Percentiles rank a stretch among this genome's conserved stretches.
Conservation (phyloP, 64 coral and sea anemone genomes). For the Montipora cactus region DNA sequence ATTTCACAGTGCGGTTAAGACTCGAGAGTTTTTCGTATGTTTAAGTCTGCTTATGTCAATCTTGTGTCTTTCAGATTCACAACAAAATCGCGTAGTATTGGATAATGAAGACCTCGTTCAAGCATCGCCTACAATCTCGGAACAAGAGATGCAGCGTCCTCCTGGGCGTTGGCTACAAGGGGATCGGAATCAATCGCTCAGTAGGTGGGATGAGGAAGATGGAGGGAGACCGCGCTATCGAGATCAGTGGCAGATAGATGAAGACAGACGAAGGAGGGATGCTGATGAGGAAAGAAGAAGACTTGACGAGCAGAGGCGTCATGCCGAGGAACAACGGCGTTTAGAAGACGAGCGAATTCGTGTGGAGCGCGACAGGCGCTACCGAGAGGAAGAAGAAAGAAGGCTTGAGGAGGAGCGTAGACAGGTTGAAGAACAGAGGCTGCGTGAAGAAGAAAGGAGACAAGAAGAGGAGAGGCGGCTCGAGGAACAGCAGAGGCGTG, state of each 20-base stretch:
- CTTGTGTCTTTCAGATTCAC: slow-evolving; percentile 35
- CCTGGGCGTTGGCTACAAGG: slow-evolving; percentile 71
- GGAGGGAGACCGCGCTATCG: background rate
- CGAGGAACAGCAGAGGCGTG: slow-evolving; percentile 46
- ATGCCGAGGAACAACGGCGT: slow-evolving; percentile 37
- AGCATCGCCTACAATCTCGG: slow-evolving; percentile 76
- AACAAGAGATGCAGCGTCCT: slow-evolving; percentile 79
- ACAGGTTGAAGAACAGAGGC: slow-evolving; percentile 62
- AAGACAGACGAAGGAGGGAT: slow-evolving; percentile 55
- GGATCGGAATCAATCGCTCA: slow-evolving; percentile 1
- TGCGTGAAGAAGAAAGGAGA: slow-evolving; percentile 53
- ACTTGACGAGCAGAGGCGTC: background rate
- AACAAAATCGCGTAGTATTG: slow-evolving; percentile 32
- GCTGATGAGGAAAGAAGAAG: slow-evolving; percentile 6
- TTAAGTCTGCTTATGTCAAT: background rate
- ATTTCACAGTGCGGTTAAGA: background rate
- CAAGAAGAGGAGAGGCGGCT: slow-evolving; percentile 69
- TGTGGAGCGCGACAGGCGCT: slow-evolving; percentile 28
- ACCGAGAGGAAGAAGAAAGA: slow-evolving; percentile 39
- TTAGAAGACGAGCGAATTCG: slow-evolving; percentile 27
- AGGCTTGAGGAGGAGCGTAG: slow-evolving; percentile 22
- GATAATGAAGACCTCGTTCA: slow-evolving; percentile 46
- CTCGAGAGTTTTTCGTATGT: too few relatives aligned
- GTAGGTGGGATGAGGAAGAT: slow-evolving; percentile 45
- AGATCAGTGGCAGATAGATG: slow-evolving; percentile 41